Evolutionary conservation across 2,888 invertebrate genomes (phyloP), one percentile per base, ranked within the genome.

Genomic region (Fragum fragum): DNA sequence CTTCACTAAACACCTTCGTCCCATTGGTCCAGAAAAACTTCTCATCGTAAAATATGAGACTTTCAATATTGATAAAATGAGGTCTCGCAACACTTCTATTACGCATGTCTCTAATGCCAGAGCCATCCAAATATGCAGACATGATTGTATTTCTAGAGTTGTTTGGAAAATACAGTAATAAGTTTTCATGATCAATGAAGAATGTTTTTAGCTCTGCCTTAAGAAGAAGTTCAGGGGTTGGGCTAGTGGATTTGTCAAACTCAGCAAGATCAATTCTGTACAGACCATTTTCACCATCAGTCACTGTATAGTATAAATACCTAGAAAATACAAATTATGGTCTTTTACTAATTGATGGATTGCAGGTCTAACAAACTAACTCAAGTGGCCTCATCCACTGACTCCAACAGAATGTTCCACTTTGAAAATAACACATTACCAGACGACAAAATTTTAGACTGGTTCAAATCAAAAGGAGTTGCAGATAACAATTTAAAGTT

Each of bases 1-100:
- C 97, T 94, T 98, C 98, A 18, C 96, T 96, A 63, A 97, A 95
- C 85, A 98, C 96, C 91, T 96, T 96, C 72, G 96, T 95, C 0
- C 97, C 97, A 91, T 97, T 97, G 0, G 97, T 97, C 97, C 98
- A 98, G 92, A 97, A 98, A 92, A 98, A 97, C 16, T 97, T 95
- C 9, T 97, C 97, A 91, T 97, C 87, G 36, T 87, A 88, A 39
- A 74, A 85, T 0, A 97, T 97, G 80, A 98, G 95, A 6, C 97
- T 97, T 11, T 96, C 95, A 0, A 97, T 97, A 72, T 96, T 96
- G 76, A 96, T 95, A 91, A 97, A 97, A 95, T 96, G 96, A 0
- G 97, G 96, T 29, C 96, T 96, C 91, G 97, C 97, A 0, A 97
- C 97, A 97, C 97, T 53, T 83, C 77, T 78, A 18, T 74, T 86